Conservation (phyloP, 1,140 invertebrate species). For the Acyrthosiphon pisum region DNA sequence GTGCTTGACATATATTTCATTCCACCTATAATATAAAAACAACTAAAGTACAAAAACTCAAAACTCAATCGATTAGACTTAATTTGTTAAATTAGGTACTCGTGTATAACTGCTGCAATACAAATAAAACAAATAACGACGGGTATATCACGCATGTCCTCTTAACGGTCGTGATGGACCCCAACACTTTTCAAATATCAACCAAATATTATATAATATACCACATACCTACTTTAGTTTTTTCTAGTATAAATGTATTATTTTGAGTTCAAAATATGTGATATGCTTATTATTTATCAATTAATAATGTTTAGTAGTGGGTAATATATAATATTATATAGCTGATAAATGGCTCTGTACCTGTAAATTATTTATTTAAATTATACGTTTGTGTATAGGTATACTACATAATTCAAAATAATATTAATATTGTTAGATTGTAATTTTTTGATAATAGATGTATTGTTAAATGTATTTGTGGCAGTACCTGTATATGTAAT, state of each 20-base stretch:
- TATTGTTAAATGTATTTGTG: conserved; percentile 6
- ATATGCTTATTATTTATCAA: neutral
- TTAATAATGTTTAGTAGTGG: neutral
- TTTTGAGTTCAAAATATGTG: neutral
- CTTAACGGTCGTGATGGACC: too few species aligned
- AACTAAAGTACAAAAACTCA: neutral
- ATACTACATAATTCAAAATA: neutral
- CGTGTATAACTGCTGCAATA: neutral
- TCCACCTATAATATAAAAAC: neutral
- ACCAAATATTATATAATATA: neutral
- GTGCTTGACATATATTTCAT: neutral
- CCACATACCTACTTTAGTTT: neutral
- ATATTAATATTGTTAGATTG: neutral
- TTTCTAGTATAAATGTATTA: neutral
- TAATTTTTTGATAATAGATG: neutral
- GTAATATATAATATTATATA: neutral
- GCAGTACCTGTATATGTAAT: neutral
- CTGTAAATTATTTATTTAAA: neutral
- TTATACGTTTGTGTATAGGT: neutral
- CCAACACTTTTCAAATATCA: neutral
- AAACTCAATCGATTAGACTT: neutral
- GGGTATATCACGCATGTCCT: neutral
- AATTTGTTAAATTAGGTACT: neutral
- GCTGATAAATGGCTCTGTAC: neutral
- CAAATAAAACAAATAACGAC: neutral